Percentiles rank a stretch among this genome's conserved stretches.
These are phyloP conservation scores for Distichodus sexfasciatus DNA, from an alignment of 2,797 vertebrate species.

Conservation along the genomic window DNA sequence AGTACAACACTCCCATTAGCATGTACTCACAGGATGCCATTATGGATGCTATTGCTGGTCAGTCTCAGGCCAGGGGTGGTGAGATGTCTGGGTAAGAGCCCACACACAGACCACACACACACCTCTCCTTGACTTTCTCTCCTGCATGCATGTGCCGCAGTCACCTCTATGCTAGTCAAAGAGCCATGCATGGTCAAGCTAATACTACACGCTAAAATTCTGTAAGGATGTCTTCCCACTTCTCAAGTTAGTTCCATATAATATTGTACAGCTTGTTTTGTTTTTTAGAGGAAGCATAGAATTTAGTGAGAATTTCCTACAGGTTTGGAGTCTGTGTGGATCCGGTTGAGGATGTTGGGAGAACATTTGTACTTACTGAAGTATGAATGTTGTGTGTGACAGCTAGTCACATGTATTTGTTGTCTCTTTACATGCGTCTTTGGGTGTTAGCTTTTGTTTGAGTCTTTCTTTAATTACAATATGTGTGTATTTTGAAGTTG, in stretches of 20 bases:
- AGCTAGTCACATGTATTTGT: too few species aligned
- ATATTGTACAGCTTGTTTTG: background rate
- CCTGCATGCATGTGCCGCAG: constrained; percentile 30
- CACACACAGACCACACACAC: too few species aligned
- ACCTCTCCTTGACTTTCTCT: constrained; percentile 39
- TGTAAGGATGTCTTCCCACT: constrained; percentile 22
- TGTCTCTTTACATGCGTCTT: too few species aligned
- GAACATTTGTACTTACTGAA: too few species aligned
- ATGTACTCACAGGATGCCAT: constrained; percentile 99
- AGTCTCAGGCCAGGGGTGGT: constrained; percentile 90
- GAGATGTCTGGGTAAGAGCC: constrained; percentile 92
- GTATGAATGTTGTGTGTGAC: too few species aligned
- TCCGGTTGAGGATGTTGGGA: too few species aligned
- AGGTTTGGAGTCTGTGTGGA: too few species aligned
- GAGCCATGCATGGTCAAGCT: constrained; percentile 20
- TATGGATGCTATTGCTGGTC: constrained; percentile 97
- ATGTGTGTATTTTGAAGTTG: too few species aligned
- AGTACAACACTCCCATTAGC: constrained; percentile 99
- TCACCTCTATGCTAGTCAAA: constrained; percentile 5
- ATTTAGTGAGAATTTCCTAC: too few species aligned
- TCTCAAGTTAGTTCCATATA: background rate
- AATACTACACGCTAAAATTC: constrained; percentile 22
- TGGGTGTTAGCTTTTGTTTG: too few species aligned
- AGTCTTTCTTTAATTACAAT: too few species aligned
- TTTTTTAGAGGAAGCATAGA: too few species aligned